Base-by-base conservation (phyloP, 2,888 invertebrate genomes). In the Trichopria drosophilae region DNA sequence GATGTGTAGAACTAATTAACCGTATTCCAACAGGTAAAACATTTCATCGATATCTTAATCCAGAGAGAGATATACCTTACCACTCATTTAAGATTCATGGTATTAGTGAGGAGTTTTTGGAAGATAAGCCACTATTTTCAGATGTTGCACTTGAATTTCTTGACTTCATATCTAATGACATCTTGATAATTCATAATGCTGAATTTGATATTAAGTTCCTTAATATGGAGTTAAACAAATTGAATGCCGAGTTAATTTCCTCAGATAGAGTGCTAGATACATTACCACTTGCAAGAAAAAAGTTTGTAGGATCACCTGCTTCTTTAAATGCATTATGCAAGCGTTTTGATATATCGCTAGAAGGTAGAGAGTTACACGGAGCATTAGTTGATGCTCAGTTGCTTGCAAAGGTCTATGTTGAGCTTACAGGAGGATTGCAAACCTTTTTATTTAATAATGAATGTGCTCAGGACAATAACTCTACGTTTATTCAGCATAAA, bases 371-470 rank as follows among this genome's bases (percentile, higher is more conserved):
- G 32, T 32, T 40, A 34, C 47, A 47, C 34, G 47, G 47, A 47
- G 47, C 47, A 23, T 40, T 47, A 32, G 34, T 40, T 32, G 47
- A 47, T 47, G 39, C 47, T 32, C 32, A 39, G 34, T 47, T 47
- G 40, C 47, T 47, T 40, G 47, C 47, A 32, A 40, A 40, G 40
- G 47, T 47, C 39, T 47, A 47, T 47, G 39, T 46, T 31, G 39
- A 46, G 32, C 37, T 46, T 37, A 46, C 29, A 37, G 46, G 46
- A 31, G 46, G 46, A 31, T 45, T 45, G 37, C 45, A 45, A 45
- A 45, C 45, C 45, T 45, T 45, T 45, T 37, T 45, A 31, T 45
- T 45, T 45, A 37, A 45, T 45, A 45, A 45, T 45, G 36, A 45
- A 45, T 45, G 45, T 37, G 37, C 36, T 45, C 45, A 45, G 45